Evolutionary conservation across 1,140 invertebrate species (phyloP).

Genomic region (Micrasema minimum): DNA sequence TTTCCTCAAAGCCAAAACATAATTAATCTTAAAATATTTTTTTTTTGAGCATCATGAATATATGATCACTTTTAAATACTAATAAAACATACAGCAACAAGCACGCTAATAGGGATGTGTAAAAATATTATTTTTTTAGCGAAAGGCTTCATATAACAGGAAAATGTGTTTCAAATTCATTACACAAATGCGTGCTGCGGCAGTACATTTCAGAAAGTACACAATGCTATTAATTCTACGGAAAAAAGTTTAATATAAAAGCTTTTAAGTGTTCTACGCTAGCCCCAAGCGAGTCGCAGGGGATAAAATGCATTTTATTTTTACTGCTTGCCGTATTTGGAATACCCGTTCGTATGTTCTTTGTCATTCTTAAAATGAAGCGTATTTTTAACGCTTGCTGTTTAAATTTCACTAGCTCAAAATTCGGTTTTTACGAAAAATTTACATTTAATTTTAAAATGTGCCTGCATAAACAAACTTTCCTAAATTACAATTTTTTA

Average conservation of each 20-base stretch:
- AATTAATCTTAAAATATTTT: too few species aligned
- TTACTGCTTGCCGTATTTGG: not conserved
- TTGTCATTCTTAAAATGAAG: not conserved
- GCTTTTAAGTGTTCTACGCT: slow-evolving; percentile 35
- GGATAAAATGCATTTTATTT: slow-evolving; percentile 19
- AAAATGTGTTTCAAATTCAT: slow-evolving; percentile 36
- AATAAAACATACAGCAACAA: not conserved
- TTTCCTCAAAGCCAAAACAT: too few species aligned
- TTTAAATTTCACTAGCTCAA: too few species aligned
- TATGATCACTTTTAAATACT: not conserved
- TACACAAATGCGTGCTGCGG: slow-evolving; percentile 39
- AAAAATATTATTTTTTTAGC: slow-evolving; percentile 25
- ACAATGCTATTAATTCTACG: slow-evolving; percentile 39
- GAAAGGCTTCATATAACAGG: slow-evolving; percentile 1
- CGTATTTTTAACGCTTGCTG: too few species aligned
- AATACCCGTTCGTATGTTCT: not conserved
- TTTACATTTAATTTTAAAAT: too few species aligned
- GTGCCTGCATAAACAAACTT: too few species aligned
- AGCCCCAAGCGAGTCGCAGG: slow-evolving; percentile 8
- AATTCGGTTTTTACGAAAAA: too few species aligned
- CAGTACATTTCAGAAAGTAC: slow-evolving; percentile 17
- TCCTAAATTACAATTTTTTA: too few species aligned
- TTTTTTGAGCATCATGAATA: too few species aligned
- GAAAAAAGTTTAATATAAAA: slow-evolving; percentile 41
- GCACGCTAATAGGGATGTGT: not conserved